Base-by-base conservation (phyloP, 2,113 vertebrate genomes). In the Saguinus midas region DNA sequence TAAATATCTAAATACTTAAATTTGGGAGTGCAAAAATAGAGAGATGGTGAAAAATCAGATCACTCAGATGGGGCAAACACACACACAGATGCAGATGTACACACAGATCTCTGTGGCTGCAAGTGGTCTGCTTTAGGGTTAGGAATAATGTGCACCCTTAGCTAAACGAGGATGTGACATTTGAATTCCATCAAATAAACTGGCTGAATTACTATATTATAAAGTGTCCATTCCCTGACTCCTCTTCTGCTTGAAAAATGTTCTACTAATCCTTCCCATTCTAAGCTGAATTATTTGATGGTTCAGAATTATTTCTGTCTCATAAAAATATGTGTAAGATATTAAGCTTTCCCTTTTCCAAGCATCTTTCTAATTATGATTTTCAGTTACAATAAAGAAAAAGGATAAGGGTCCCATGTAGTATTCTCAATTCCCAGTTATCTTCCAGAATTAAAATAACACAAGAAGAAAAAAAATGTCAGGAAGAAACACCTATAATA, bases 251-350 rank as follows among this genome's bases (percentile, higher is more conserved):
- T 55, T 37, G 1, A 3, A 72, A 73, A 40, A 4, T 4, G 32
- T 52, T 52, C 25, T 25, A 88, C 66, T 72, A 80, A 48, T 1
- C 21, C n/a, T 43, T 32, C 9, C 61, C 14, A 35, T 2, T 3
- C 25, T 11, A 1, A 17, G 50, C 1, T 16, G 7, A 6, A 32
- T 72, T 7, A 48, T 45, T 23, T 5, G 1, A 16, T 0, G 14
- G 5, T 13, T 52, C 52, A 52, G 52, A 52, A 52, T 52, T 13
- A 37, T 61, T 37, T 40, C 21, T 61, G 6, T n/a, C 29, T 70
- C 43, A 11, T 52, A 52, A 45, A 55, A 75, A 29, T 2, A 37
- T 2, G 40, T 18, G 1, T 14, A 1, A 4, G 35, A 18, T 37
- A 16, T 58, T 10, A 86, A 43, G 7, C 2, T 32, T 82, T 18